Evolutionary conservation across 1,140 invertebrate species (phyloP), one percentile per base, ranked within the genome.

Genomic region (Cotesia chilonis): DNA sequence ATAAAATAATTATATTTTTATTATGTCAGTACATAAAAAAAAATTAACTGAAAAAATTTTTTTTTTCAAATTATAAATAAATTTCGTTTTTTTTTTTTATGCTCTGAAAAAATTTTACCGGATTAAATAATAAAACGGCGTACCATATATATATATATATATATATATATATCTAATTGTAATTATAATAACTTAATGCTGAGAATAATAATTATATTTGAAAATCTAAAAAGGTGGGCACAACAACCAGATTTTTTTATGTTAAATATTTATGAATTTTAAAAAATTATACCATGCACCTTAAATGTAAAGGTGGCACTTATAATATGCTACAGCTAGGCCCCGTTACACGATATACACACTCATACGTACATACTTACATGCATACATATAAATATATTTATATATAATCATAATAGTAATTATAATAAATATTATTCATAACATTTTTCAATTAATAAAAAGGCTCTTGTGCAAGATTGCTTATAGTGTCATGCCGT

Each of bases 401-500:
- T 28, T 28, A 3, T 28, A 28, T 28, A 28, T 28, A 28, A 28
- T 28, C 28, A 28, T 28, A 28, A 28, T 28, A 28, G 28, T 28
- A 28, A 28, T 28, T 28, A 28, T 28, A 28, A 28, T 28, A 28
- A 28, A 28, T 28, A 28, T 28, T 28, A 28, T 28, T 28, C 2
- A 28, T 28, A 28, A 28, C 28, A 28, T 28, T 28, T 28, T 64
- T 9, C 10, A 47, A 47, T 73, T 75, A 51, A 64, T 38, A 35
- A 59, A 60, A 77, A 79, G 77, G 77, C 78, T 79, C 72, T 72
- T 67, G 74, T 76, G 74, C 75, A 76, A 75, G 74, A 77, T 76
- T 77, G 74, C 72, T 77, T 77, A 68, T 68, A 68, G 59, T 41
- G 57, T 20, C 59, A 59, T 60, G 67, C 54, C 67, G 55, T 55